Evolutionary conservation across 1,140 invertebrate species (phyloP).

Genomic region (Cephus cinctus): DNA sequence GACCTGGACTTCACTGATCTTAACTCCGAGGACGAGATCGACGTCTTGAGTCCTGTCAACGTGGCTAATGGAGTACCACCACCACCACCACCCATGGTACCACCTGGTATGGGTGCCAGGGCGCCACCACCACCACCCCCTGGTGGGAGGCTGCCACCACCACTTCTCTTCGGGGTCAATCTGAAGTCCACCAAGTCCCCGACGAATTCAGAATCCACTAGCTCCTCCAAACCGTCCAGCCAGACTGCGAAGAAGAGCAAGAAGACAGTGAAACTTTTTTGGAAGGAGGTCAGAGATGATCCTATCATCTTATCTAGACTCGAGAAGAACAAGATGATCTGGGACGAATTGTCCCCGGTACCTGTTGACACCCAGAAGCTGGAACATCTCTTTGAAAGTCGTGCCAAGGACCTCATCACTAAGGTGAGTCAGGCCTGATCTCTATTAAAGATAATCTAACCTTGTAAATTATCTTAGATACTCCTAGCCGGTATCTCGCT

Average conservation of each 20-base stretch:
- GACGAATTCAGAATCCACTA: conserved; percentile 19
- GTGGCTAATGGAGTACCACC: conserved; percentile 67
- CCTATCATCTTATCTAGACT: conserved; percentile 69
- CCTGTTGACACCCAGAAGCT: conserved; percentile 89
- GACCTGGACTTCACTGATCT: conserved; percentile 97
- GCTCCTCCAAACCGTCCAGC: conserved; percentile 45
- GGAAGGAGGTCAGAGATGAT: conserved; percentile 92
- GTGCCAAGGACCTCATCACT: conserved; percentile 91
- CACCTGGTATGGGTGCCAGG: conserved; percentile 41
- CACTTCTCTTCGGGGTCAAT: conserved; percentile 48
- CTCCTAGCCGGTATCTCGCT: too few relatives aligned
- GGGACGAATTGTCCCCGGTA: conserved; percentile 88
- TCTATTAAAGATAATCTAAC: too few relatives aligned
- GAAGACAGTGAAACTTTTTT: conserved; percentile 99
- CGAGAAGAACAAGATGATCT: conserved; percentile 76
- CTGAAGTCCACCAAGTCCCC: conserved; percentile 37
- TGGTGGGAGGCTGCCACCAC: conserved; percentile 41
- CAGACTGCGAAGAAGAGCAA: conserved; percentile 78
- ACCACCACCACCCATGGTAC: conserved; percentile 66
- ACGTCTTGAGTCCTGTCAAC: conserved; percentile 62
- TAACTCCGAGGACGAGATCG: conserved; percentile 74
- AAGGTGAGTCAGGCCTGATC: conserved; percentile 79
- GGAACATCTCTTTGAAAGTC: conserved; percentile 96
- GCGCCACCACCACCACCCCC: conserved; percentile 47
- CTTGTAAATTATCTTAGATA: too few relatives aligned